Base-by-base conservation (phyloP, 2,113 vertebrate species). In the Chloebia gouldiae region DNA sequence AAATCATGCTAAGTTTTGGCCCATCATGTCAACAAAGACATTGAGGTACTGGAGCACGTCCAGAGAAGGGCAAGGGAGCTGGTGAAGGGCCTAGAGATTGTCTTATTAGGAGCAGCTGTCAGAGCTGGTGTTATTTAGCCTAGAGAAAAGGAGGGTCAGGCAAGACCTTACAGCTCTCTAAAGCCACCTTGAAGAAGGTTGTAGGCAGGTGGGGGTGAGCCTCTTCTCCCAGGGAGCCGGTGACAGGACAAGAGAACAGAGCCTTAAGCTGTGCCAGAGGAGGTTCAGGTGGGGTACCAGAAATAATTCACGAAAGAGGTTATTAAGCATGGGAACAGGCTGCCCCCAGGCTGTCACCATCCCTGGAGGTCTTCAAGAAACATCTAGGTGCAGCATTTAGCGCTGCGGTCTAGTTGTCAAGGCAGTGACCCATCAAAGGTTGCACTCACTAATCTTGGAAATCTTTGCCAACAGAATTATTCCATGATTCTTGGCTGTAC, bases 11-110 rank as follows among this genome's bases (percentile, higher is more conserved):
- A 10, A 23, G 31, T 61, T 76, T 42, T 76, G 25, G 4, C 6
- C 30, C 14, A 12, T 50, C 10, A 19, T 27, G 40, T 82, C 25
- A 69, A 10, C 24, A 54, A 82, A 61, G 54, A 16, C 12, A 40
- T 5, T 49, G 63, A 54, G 12, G 17, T 31, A 25, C 17, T 35
- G 39, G 11, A 31, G 12, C 0, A 0, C 2, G 0, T 19, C 9
- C 47, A 69, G 78, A 47, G n/a, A 31, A 54, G 11, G 20, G 10
- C 14, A 47, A 19, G 14, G 31, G 14, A 53, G 30, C 4, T 35
- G 24, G 11, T 60, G 47, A 69, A 61, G 21, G 16, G 8, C 22
- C 13, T 53, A 22, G 47, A 76, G 39, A 21, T 6, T 25, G 11
- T 40, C 31, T 19, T 19, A 11, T 22, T 18, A 35, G 47, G 24